These are phyloP conservation scores for Portunus trituberculatus DNA, from an alignment of 1,140 invertebrate species.

Conservation along the genomic window DNA sequence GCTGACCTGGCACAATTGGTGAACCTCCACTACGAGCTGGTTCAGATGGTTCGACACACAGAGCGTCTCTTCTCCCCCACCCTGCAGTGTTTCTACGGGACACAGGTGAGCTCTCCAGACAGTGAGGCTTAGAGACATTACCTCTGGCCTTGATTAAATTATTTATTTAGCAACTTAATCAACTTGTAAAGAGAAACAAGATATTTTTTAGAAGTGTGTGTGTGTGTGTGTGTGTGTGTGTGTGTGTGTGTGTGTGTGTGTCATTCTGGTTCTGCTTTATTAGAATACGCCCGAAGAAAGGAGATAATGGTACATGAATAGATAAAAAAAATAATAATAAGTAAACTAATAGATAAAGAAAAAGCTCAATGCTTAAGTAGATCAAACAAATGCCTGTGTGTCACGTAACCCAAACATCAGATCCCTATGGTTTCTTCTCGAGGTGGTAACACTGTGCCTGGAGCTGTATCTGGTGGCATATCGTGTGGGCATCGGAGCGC, in stretches of 20 bases:
- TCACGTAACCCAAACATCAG: no score
- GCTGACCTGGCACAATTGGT: slow-evolving; percentile 43
- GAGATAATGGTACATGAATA: no score
- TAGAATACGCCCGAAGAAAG: no score
- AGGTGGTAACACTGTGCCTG: slow-evolving; percentile 68
- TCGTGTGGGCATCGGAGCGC: slow-evolving; percentile 46
- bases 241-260: slow-evolving; percentile 47
- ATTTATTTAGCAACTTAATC: not conserved
- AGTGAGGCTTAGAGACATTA: no score
- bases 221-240: slow-evolving; percentile 48
- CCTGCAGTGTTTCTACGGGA: slow-evolving; percentile 63
- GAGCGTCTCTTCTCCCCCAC: slow-evolving; percentile 54
- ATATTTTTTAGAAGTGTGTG: not conserved
- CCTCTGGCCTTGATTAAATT: not conserved
- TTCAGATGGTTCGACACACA: slow-evolving; percentile 48
- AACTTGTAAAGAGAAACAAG: not conserved
- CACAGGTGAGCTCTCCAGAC: slow-evolving; percentile 35
- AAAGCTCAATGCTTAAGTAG: no score
- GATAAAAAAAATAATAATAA: no score
- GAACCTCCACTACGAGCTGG: slow-evolving; percentile 48
- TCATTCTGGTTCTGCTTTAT: not conserved
- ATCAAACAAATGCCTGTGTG: no score
- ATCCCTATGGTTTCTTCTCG: not conserved
- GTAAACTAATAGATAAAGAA: no score
- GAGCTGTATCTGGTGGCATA: slow-evolving; percentile 67